Evolutionary conservation across 2,888 invertebrate species (phyloP).

Genomic region (Apamea crenata): DNA sequence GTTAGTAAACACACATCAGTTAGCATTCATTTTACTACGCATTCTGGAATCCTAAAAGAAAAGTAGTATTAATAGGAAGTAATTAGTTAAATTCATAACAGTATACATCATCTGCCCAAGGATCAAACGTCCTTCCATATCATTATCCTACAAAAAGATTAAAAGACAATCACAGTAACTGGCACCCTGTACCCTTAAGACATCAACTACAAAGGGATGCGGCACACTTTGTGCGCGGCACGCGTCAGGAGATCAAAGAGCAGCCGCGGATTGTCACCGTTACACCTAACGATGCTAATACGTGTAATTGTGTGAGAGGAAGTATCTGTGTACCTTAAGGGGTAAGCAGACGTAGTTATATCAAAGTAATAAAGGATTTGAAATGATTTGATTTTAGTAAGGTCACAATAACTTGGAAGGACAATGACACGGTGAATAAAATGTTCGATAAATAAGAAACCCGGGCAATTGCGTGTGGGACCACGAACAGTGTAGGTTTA

Average conservation of each 20-base stretch:
- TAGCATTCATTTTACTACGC: background rate
- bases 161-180: background rate
- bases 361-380: background rate
- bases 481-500: background rate
- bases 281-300: constrained; percentile 53
- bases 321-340: constrained; percentile 16
- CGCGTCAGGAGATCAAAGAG: constrained; percentile 74
- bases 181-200: constrained; percentile 39
- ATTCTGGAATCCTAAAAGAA: background rate
- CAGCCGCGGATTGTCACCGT: constrained; percentile 52
- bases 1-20: background rate
- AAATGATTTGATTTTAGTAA: background rate
- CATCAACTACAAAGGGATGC: constrained; percentile 58
- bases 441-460: background rate
- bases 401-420: background rate
- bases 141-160: constrained; percentile 36
- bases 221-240: constrained; percentile 75
- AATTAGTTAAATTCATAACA: background rate
- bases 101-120: background rate
- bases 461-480: background rate
- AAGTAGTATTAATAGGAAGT: background rate
- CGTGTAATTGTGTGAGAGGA: constrained; percentile 40
- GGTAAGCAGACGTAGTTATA: background rate
- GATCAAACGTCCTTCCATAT: constrained; percentile 21
- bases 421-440: background rate